phyloP scores from a whole-genome alignment of 1,140 invertebrate species.

The Brachionus calyciflorus region DNA sequence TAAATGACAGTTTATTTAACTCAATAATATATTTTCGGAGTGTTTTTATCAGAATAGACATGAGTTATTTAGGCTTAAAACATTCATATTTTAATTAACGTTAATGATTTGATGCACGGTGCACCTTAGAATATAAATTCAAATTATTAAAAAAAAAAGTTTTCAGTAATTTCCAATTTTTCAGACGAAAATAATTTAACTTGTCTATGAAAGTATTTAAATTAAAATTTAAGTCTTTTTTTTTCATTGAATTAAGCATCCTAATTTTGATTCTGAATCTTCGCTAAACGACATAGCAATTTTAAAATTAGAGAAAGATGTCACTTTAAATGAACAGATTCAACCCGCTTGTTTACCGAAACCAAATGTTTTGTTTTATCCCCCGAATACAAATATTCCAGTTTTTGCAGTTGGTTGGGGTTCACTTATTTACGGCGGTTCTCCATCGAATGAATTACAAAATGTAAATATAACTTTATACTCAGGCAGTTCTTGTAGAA shows the following conservation, averaged over 20 bases:
- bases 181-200: no score
- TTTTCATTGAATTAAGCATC: neutral
- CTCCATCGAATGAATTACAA: neutral
- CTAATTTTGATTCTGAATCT: neutral
- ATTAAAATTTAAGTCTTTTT: neutral
- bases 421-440: no score
- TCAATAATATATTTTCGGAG: no score
- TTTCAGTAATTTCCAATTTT: no score
- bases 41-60: no score
- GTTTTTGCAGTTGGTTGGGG: neutral
- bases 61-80: no score
- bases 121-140: no score
- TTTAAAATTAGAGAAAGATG: neutral
- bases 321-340: neutral
- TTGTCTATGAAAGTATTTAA: neutral
- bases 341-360: constrained; percentile 9
- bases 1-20: no score
- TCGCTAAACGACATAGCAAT: constrained; percentile 4
- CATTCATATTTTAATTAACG: no score
- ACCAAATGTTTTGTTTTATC: neutral
- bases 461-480: neutral
- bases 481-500: neutral
- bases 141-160: no score
- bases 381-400: neutral
- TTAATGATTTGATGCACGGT: no score